These are phyloP conservation scores for Onychorhynchus coronatus DNA, from an alignment of 2,113 vertebrate species.

Conservation along the genomic window DNA sequence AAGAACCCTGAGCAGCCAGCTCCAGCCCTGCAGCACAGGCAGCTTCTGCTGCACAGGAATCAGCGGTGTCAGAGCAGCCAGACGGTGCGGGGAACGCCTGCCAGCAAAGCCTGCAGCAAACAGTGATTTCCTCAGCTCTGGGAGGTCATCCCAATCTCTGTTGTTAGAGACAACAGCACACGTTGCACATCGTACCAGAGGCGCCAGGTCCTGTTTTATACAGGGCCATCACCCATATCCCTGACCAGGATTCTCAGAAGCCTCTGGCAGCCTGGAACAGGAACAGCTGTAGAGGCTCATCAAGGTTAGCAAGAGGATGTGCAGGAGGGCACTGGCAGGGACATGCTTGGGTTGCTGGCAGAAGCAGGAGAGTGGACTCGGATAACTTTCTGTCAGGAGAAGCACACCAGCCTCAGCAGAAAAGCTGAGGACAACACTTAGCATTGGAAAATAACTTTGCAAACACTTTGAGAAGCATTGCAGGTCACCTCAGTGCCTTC, in stretches of 20 bases:
- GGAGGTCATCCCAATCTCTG: background rate
- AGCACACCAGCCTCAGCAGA: background rate
- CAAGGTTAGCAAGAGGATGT: background rate
- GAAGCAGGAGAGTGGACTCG: background rate
- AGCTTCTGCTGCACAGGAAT: background rate
- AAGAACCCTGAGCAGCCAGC: background rate
- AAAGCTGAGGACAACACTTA: background rate
- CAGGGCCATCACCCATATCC: background rate
- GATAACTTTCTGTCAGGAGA: background rate
- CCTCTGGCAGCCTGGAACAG: background rate
- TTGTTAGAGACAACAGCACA: background rate
- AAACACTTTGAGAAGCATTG: background rate
- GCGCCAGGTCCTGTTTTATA: background rate
- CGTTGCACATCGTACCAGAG: rapidly evolving
- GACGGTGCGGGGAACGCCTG: background rate
- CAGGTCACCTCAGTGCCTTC: rapidly evolving
- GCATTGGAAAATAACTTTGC: background rate
- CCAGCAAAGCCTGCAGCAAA: background rate
- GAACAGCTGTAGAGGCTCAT: background rate
- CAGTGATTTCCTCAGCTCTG: background rate
- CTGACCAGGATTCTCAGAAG: background rate
- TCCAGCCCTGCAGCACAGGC: background rate
- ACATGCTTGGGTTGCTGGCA: background rate
- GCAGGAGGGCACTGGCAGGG: background rate
- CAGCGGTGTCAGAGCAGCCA: background rate